phyloP scores from a whole-genome alignment of 2,888 invertebrate genomes.

The Eudasyphora cyanicolor region DNA sequence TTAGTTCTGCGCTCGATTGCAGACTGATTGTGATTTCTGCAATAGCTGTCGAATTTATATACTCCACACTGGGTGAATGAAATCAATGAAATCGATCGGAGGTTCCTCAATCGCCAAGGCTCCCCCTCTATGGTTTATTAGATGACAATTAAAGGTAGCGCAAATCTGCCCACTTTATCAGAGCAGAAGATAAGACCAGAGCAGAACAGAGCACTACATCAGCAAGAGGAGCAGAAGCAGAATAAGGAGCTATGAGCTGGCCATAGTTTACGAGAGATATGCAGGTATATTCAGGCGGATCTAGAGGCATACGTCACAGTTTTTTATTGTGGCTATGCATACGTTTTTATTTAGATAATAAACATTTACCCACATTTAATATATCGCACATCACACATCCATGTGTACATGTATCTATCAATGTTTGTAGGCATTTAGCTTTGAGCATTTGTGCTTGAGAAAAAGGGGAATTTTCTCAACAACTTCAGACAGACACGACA shows the following conservation, averaged over 20 bases:
- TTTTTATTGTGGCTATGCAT: neutral
- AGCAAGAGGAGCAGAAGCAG: neutral
- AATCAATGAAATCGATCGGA: neutral
- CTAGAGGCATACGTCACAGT: neutral
- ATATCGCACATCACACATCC: neutral
- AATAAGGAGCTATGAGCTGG: neutral
- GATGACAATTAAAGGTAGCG: neutral
- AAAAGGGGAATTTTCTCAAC: neutral
- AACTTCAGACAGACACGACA: neutral
- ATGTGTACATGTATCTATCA: neutral
- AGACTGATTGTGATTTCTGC: constrained; percentile 55
- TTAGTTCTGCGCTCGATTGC: constrained; percentile 45
- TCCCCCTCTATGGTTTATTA: neutral
- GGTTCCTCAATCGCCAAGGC: neutral
- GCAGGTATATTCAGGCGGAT: neutral
- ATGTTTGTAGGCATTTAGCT: neutral
- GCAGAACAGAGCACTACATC: neutral
- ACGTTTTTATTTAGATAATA: neutral
- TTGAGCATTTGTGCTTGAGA: neutral
- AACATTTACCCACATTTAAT: neutral
- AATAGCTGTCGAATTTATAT: constrained; percentile 55
- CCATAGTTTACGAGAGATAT: too few species aligned
- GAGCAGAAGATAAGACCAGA: neutral
- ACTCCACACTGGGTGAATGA: constrained; percentile 5
- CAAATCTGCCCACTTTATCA: neutral